phyloP scores from a whole-genome alignment of 2,888 invertebrate species.

The Osedax fenrisi region DNA sequence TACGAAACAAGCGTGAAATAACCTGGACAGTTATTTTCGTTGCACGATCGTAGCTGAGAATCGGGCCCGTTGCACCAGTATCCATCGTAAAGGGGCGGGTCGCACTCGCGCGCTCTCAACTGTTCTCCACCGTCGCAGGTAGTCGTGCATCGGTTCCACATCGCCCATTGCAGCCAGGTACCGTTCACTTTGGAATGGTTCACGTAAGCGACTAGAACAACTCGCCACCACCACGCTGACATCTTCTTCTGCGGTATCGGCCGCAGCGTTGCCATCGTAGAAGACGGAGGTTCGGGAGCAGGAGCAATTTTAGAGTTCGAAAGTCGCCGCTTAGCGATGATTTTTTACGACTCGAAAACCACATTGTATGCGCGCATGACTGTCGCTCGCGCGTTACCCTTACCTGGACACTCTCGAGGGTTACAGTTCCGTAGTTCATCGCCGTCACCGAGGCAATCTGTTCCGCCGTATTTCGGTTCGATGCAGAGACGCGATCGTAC shows the following conservation, averaged over 20 bases:
- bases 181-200: slow-evolving; percentile 32
- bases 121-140: slow-evolving; percentile 42
- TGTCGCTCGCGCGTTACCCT: slow-evolving; percentile 26
- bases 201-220: too few relatives aligned
- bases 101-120: slow-evolving; percentile 39
- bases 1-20: too few relatives aligned
- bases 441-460: slow-evolving; percentile 25
- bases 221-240: too few relatives aligned
- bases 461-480: slow-evolving; percentile 27
- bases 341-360: too few relatives aligned
- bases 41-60: slow-evolving; percentile 38
- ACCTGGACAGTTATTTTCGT: slow-evolving; percentile 41
- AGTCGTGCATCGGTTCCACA: slow-evolving; percentile 40
- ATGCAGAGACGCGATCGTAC: slow-evolving; percentile 5
- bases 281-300: neutral
- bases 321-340: too few relatives aligned
- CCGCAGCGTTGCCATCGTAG: too few relatives aligned
- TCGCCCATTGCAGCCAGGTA: slow-evolving; percentile 39
- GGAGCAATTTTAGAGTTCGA: too few relatives aligned
- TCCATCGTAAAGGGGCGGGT: slow-evolving; percentile 39
- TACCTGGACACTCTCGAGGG: slow-evolving; percentile 26
- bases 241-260: too few relatives aligned
- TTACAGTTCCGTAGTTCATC: slow-evolving; percentile 20
- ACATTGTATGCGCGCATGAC: neutral
- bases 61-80: slow-evolving; percentile 37